Evolutionary conservation across 2,113 vertebrate species (phyloP), one percentile per base, ranked within the genome.

Genomic region (Phyllostomus discolor): DNA sequence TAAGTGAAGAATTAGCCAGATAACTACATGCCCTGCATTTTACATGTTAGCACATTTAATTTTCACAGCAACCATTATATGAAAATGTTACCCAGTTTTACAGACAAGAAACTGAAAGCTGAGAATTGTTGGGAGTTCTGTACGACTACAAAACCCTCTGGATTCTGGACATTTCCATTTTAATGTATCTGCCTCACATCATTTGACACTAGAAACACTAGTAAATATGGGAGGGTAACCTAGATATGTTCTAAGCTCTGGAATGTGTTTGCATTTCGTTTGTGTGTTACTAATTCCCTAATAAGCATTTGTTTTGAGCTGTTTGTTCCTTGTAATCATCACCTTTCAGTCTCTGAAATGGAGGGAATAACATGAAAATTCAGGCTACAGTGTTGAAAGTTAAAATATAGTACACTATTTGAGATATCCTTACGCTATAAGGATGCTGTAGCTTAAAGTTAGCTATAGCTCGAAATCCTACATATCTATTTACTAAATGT

Each of bases 401-500:
- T 89, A 82, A 93, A 93, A 57, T 75, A 26, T 3, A 83, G 8
- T 46, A 67, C 2, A 76, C 43, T 90, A 92, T 59, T 75, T 89
- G 72, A 88, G 7, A 3, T 11, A 28, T 24, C 12, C 0, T 41
- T 75, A 28, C 17, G 43, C 2, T 57, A n/a, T 57, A 57, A 57
- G 54, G 54, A 57, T 57, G 54, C 54, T 22, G 19, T 57, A 57
- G 54, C 54, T 85, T 46, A 91, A 46, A 14, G 31, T 38, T 90
- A 79, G 3, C 22, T 72, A 78, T 91, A 85, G 26, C 31, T 84
- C 2, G 22, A 75, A 11, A n/a, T 54, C 5, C 4, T 69, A 8
- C 64, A 88, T 81, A 46, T 85, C 87, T 88, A 80, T 89, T 94
- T 91, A 19, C 22, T 79, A 83, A 87, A 90, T 94, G 31, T 82